Conservation (phyloP, 2,888 invertebrate species). For the Meiosimyza decipiens region DNA sequence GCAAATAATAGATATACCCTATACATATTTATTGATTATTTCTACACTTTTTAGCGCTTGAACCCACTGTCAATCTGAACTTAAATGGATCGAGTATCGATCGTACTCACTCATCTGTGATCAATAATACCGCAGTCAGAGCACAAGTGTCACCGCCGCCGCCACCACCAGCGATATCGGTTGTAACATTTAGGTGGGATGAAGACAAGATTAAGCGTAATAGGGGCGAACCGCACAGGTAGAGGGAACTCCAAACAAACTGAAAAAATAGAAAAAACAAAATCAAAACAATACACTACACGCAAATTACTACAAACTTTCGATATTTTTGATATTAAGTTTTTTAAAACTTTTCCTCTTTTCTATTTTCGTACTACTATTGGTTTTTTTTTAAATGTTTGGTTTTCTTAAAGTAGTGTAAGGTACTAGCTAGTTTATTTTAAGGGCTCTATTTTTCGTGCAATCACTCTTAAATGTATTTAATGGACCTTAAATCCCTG, state of each 20-base stretch:
- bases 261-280: conserved; percentile 22
- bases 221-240: conserved; percentile 67
- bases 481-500: too few species aligned
- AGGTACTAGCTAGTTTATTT: conserved; percentile 10
- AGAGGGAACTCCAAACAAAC: conserved; percentile 60
- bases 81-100: conserved; percentile 55
- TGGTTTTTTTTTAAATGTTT: conserved; percentile 36
- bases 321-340: conserved; percentile 31
- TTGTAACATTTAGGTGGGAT: conserved; percentile 93
- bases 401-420: neutral
- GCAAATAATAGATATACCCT: neutral
- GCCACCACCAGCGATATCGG: conserved; percentile 81
- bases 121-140: conserved; percentile 59
- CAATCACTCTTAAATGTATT: conserved; percentile 29
- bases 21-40: conserved; percentile 3
- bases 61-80: conserved; percentile 50
- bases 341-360: conserved; percentile 33
- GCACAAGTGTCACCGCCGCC: conserved; percentile 53
- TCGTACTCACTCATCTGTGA: conserved; percentile 56
- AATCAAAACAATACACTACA: conserved; percentile 34
- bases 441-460: conserved; percentile 32
- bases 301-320: conserved; percentile 44
- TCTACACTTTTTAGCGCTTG: conserved; percentile 44
- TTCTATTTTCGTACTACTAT: conserved; percentile 30
- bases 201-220: conserved; percentile 70